Percentiles rank a stretch among this genome's conserved stretches.
phyloP scores from a whole-genome alignment of 2,113 vertebrate genomes.

The Sialia sialis region DNA sequence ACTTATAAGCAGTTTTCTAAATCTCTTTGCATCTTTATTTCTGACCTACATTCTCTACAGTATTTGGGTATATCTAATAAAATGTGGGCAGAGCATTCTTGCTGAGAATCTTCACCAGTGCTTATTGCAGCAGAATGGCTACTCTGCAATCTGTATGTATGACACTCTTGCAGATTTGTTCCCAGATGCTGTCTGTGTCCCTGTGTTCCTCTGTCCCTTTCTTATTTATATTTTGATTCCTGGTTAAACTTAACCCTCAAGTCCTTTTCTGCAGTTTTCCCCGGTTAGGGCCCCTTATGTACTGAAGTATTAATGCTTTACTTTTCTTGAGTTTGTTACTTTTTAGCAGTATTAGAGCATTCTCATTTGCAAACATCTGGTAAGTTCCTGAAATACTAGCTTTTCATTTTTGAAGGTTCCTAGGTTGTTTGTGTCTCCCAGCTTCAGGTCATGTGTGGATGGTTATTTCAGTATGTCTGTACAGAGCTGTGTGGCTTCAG shows the following conservation, averaged over 20 bases:
- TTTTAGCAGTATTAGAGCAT: not conserved
- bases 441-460: not conserved
- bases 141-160: not conserved
- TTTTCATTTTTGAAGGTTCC: not conserved
- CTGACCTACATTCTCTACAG: not conserved
- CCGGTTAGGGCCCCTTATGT: not conserved
- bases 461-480: not conserved
- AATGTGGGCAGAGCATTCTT: not conserved
- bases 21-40: not conserved
- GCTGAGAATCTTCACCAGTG: not conserved
- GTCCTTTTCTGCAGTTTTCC: not conserved
- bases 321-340: not conserved
- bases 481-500: not conserved
- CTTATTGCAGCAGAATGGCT: not conserved
- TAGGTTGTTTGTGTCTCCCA: not conserved
- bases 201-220: not conserved
- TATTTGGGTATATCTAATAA: not conserved
- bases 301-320: not conserved
- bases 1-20: not conserved
- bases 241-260: not conserved
- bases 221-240: not conserved
- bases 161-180: not conserved
- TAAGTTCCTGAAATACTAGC: not conserved
- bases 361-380: not conserved
- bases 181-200: not conserved